Evolutionary conservation across 2,113 vertebrate species (phyloP).

Genomic region (Microtus pennsylvanicus): DNA sequence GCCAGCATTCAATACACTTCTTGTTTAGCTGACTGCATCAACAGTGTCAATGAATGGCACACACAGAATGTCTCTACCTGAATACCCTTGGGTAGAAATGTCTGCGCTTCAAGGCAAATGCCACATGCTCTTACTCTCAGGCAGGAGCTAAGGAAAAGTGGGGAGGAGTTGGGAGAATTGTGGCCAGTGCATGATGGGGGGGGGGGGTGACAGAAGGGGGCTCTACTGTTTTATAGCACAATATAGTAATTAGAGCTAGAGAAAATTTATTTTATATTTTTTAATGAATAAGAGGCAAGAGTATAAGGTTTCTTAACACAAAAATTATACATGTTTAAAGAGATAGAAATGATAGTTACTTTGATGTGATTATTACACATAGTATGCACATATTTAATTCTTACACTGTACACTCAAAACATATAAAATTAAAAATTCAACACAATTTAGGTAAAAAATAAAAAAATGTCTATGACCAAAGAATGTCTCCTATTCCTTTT

Average conservation of each 20-base stretch:
- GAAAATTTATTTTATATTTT: not conserved
- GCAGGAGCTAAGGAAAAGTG: not conserved
- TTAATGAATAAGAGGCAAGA: not conserved
- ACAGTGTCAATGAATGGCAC: not conserved
- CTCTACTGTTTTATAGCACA: not conserved
- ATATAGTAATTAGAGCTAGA: not conserved
- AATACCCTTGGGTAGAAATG: not conserved
- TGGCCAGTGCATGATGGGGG: not conserved
- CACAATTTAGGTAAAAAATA: not conserved
- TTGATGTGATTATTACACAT: not conserved
- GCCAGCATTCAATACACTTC: not conserved
- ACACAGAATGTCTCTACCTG: not conserved
- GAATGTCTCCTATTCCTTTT: not conserved
- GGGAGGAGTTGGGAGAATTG: accelerated
- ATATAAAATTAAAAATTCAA: not conserved
- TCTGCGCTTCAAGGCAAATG: not conserved
- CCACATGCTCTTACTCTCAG: not conserved
- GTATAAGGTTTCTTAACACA: not conserved
- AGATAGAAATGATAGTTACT: not conserved
- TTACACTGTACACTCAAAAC: not conserved
- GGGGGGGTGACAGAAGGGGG: too few relatives aligned
- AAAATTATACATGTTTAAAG: not conserved
- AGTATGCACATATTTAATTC: not conserved
- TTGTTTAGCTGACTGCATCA: not conserved
- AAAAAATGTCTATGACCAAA: not conserved